Percentiles rank a stretch among this genome's conserved stretches.
Conservation (phyloP, 2,888 invertebrate species). For the Dilophus febrilis region DNA sequence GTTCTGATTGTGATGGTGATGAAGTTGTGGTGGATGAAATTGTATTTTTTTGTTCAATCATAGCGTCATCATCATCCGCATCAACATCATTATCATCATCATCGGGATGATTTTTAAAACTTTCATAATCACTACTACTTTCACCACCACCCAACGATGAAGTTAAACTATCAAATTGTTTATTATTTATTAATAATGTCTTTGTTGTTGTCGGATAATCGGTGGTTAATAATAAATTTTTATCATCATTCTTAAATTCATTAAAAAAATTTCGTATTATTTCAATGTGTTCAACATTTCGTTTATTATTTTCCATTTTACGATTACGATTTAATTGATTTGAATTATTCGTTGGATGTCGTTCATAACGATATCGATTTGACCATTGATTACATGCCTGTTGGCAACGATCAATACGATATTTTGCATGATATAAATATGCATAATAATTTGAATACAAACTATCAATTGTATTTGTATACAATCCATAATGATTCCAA, state of each 20-base stretch:
- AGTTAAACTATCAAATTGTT: conserved; percentile 42
- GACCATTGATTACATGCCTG: conserved; percentile 64
- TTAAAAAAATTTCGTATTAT: neutral
- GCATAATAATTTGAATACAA: conserved; percentile 68
- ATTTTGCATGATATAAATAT: conserved; percentile 71
- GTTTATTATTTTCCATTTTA: neutral
- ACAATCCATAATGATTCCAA: conserved; percentile 35
- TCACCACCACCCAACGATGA: conserved; percentile 41
- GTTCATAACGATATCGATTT: conserved; percentile 51
- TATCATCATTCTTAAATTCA: no score
- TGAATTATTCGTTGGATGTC: conserved; percentile 16
- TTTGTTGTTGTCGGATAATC: no score
- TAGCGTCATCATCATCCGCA: conserved; percentile 12
- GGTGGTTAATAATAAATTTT: neutral
- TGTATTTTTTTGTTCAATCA: conserved; percentile 12
- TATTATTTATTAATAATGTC: conserved; percentile 12
- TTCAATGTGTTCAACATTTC: neutral
- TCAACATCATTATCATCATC: conserved; percentile 12
- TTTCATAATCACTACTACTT: conserved; percentile 59
- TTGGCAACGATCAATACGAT: conserved; percentile 55
- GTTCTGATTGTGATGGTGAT: neutral
- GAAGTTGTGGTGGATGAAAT: conserved; percentile 16
- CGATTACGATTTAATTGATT: neutral
- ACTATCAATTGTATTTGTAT: conserved; percentile 39
- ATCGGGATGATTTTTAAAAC: conserved; percentile 36